These are phyloP conservation scores for Hippocampus comes DNA, from an alignment of 2,113 vertebrate species.

Conservation along the genomic window DNA sequence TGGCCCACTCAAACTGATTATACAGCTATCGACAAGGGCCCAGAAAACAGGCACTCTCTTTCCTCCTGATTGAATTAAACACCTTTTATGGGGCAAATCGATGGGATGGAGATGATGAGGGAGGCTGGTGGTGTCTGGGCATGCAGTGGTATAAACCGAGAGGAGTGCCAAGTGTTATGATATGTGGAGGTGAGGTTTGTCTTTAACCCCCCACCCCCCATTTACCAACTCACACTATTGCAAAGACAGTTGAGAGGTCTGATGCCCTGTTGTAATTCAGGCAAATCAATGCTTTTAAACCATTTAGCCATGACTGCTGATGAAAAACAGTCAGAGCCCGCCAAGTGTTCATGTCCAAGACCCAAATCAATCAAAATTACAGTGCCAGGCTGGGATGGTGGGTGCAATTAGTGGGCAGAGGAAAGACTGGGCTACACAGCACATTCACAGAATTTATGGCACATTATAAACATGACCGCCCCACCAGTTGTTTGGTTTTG, in stretches of 20 bases:
- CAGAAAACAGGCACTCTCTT: conserved; percentile 95
- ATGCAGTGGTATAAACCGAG: conserved; percentile 64
- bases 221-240: conserved; percentile 13
- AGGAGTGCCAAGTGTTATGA: conserved; percentile 77
- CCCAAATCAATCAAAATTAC: conserved; percentile 71
- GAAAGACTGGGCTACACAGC: conserved; percentile 32
- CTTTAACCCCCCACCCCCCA: conserved; percentile 68
- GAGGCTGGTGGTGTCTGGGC: conserved; percentile 6
- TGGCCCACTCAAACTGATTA: conserved; percentile 87
- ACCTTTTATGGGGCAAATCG: conserved; percentile 93
- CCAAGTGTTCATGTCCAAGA: conserved; percentile 83
- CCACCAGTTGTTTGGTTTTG: not conserved
- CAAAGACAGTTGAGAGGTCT: conserved; percentile 60
- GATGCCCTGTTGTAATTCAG: conserved; percentile 87
- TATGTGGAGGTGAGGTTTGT: conserved; percentile 82
- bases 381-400: conserved; percentile 31
- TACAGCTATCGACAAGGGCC: conserved; percentile 90
- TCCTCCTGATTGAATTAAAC: conserved; percentile 98
- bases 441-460: conserved; percentile 58
- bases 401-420: conserved; percentile 34
- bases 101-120: conserved; percentile 82
- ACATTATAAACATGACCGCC: conserved; percentile 17
- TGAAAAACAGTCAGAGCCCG: conserved; percentile 93
- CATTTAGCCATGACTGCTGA: conserved; percentile 90
- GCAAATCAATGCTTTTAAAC: conserved; percentile 97